These are phyloP conservation scores for Onychostoma macrolepis DNA, from an alignment of 2,113 vertebrate species.

Conservation along the genomic window DNA sequence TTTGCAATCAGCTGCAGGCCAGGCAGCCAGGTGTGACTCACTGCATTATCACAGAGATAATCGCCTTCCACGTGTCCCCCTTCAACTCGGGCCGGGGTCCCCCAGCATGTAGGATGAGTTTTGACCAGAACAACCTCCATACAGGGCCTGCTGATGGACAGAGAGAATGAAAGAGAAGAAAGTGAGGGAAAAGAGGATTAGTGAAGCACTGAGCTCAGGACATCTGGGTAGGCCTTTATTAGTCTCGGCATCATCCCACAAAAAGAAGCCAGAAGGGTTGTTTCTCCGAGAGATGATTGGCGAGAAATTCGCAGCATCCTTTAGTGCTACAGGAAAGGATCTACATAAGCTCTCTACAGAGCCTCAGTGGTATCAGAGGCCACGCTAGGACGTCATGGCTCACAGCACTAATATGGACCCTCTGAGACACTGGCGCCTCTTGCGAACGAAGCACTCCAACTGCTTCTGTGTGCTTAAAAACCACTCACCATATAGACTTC, in stretches of 20 bases:
- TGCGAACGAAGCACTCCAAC: slow-evolving; percentile 50
- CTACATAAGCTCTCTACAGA: slow-evolving; percentile 40
- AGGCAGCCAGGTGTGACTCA: slow-evolving; percentile 54
- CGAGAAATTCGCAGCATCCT: slow-evolving; percentile 43
- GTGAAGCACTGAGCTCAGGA: slow-evolving; percentile 40
- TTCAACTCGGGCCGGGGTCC: slow-evolving; percentile 45
- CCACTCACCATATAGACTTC: slow-evolving; percentile 7
- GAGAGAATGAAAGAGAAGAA: slow-evolving; percentile 19
- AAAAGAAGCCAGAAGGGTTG: slow-evolving; percentile 42
- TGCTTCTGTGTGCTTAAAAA: slow-evolving; percentile 35
- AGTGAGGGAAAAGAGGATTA: slow-evolving; percentile 57
- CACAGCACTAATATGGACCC: slow-evolving; percentile 25
- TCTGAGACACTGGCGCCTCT: slow-evolving; percentile 19
- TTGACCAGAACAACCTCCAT: slow-evolving; percentile 24
- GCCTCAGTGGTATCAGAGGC: slow-evolving; percentile 21
- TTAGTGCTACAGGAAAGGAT: slow-evolving; percentile 35
- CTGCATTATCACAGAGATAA: slow-evolving; percentile 50
- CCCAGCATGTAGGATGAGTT: neutral
- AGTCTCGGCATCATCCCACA: slow-evolving; percentile 47
- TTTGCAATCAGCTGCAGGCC: slow-evolving; percentile 50
- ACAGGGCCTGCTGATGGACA: neutral
- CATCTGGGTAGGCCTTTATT: slow-evolving; percentile 58
- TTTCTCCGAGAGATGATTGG: slow-evolving; percentile 49
- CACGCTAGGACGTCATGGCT: slow-evolving; percentile 35
- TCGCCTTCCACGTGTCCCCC: slow-evolving; percentile 46